These are phyloP conservation scores for Aythya baeri DNA, from an alignment of 2,113 vertebrate genomes.

Conservation along the genomic window DNA sequence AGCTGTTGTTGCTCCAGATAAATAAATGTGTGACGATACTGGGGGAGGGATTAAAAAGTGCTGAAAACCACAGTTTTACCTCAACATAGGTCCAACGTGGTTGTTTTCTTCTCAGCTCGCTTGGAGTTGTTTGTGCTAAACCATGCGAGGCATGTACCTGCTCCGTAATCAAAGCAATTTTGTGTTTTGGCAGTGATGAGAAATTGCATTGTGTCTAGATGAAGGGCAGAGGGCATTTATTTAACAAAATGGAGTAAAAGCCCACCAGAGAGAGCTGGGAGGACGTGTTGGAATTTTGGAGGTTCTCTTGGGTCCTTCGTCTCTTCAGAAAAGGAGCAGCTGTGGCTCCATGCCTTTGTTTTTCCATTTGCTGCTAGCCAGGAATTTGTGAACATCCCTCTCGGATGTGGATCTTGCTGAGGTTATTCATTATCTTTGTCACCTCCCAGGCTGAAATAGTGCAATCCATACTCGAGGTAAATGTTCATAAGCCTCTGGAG, in stretches of 20 bases:
- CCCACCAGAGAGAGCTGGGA: neutral
- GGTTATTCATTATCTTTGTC: constrained; percentile 55
- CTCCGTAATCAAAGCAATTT: neutral
- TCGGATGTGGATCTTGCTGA: constrained; percentile 48
- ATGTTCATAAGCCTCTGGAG: constrained; percentile 6
- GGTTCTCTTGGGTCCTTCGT: constrained; percentile 27
- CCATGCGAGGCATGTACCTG: fast-evolving
- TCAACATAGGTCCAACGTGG: neutral
- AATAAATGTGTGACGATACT: neutral
- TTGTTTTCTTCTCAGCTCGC: neutral
- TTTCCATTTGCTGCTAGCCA: constrained; percentile 58
- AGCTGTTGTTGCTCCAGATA: neutral
- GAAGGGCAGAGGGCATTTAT: neutral
- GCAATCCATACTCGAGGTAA: constrained; percentile 30
- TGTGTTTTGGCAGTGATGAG: neutral
- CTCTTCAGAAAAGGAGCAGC: constrained; percentile 43
- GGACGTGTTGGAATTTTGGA: neutral
- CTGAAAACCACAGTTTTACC: neutral
- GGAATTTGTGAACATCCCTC: constrained; percentile 64
- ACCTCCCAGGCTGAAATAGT: constrained; percentile 53
- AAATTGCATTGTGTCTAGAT: fast-evolving
- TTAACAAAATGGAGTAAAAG: neutral
- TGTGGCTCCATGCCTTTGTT: constrained; percentile 59
- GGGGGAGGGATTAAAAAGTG: neutral
- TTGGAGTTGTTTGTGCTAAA: neutral